These are phyloP conservation scores for Fulica atra DNA, from an alignment of 2,113 vertebrate species.

Conservation along the genomic window DNA sequence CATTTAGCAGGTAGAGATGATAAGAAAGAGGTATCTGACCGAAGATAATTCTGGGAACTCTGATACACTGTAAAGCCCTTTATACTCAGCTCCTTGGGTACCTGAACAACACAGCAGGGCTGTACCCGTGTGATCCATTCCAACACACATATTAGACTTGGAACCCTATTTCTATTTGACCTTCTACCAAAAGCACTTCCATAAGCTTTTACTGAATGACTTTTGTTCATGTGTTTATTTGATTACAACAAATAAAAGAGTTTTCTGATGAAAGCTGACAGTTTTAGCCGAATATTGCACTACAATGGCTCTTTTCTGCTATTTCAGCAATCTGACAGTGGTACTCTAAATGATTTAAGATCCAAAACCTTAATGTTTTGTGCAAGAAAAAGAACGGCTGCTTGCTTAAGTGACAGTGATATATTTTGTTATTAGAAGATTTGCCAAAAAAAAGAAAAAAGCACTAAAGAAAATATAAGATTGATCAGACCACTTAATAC, in stretches of 20 bases:
- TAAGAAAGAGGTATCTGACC: background rate
- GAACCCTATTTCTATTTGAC: background rate
- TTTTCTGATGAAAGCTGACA: slow-evolving; percentile 36
- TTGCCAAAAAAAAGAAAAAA: background rate
- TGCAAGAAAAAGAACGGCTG: background rate
- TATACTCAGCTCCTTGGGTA: background rate
- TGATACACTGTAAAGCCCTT: background rate
- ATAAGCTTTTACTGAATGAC: background rate
- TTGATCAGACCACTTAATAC: background rate
- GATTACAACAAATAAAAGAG: slow-evolving; percentile 17
- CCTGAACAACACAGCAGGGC: background rate
- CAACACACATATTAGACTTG: background rate
- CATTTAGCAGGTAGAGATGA: background rate
- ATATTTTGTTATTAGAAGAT: slow-evolving; percentile 1
- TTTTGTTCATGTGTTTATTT: slow-evolving; percentile 18
- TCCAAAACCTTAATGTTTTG: background rate
- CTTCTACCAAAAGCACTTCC: background rate
- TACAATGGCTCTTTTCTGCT: background rate
- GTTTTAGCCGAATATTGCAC: slow-evolving; percentile 1
- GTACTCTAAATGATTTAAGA: slow-evolving; percentile 19
- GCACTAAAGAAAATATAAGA: background rate
- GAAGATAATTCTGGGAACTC: background rate
- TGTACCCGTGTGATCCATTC: background rate
- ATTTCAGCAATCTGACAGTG: slow-evolving; percentile 39
- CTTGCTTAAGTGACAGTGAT: background rate